Evolutionary conservation across 1,140 invertebrate genomes (phyloP).

Genomic region (Drosophila neocordata): DNA sequence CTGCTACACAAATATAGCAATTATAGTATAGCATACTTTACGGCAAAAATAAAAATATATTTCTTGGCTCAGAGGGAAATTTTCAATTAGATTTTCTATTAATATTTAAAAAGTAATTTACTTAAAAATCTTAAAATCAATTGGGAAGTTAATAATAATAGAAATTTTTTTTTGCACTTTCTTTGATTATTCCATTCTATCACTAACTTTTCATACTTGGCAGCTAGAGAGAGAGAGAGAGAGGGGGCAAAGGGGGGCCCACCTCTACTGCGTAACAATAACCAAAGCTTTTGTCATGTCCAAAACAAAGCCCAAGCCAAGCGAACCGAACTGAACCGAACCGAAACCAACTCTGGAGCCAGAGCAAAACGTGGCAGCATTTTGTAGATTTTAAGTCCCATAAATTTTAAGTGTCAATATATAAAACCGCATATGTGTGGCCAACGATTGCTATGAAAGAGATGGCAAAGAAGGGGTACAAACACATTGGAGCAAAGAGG

Average conservation of each 20-base stretch:
- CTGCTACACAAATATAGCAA: too few relatives aligned
- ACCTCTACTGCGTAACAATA: neutral
- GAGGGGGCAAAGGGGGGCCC: too few relatives aligned
- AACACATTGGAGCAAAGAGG: neutral
- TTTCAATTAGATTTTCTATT: neutral
- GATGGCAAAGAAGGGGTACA: neutral
- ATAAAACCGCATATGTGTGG: slow-evolving; percentile 63
- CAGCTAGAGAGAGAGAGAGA: too few relatives aligned
- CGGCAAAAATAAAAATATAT: neutral
- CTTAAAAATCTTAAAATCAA: slow-evolving; percentile 16
- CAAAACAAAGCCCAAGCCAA: slow-evolving; percentile 21
- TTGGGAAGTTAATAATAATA: slow-evolving; percentile 38
- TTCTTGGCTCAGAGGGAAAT: too few relatives aligned
- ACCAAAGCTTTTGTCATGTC: slow-evolving; percentile 44
- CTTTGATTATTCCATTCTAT: slow-evolving; percentile 16
- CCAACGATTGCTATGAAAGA: slow-evolving; percentile 36
- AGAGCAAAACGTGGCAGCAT: slow-evolving; percentile 57
- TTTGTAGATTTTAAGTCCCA: slow-evolving; percentile 64
- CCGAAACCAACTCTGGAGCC: slow-evolving; percentile 46
- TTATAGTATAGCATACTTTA: neutral
- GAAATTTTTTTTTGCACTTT: neutral
- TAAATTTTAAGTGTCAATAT: slow-evolving; percentile 64
- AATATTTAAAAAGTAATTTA: neutral
- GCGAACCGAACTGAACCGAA: slow-evolving; percentile 25
- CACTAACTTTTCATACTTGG: slow-evolving; percentile 30